These are phyloP conservation scores for Agrochola circellaris DNA, from an alignment of 2,888 invertebrate genomes.

Conservation along the genomic window DNA sequence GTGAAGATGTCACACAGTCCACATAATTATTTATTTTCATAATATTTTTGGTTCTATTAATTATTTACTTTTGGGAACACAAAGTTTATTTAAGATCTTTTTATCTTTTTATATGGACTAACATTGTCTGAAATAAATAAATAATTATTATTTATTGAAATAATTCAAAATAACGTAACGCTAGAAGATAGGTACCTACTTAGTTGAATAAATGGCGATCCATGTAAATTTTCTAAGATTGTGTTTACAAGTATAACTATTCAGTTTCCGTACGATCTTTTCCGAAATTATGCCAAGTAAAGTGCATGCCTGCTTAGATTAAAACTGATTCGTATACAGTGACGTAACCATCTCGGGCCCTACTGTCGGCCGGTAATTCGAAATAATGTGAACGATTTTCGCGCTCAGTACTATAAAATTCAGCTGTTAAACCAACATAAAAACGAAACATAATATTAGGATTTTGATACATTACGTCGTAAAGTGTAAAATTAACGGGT, in stretches of 20 bases:
- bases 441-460: constrained; percentile 61
- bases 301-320: background rate
- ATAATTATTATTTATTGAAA: too few relatives aligned
- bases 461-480: constrained; percentile 62
- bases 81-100: background rate
- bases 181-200: too few relatives aligned
- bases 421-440: constrained; percentile 60
- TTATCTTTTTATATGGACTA: too few relatives aligned
- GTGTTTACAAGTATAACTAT: background rate
- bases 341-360: background rate
- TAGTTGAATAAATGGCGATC: background rate
- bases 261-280: background rate
- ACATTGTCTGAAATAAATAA: too few relatives aligned
- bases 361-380: constrained; percentile 6
- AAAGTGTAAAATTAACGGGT: constrained; percentile 64
- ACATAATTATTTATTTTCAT: background rate
- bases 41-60: background rate
- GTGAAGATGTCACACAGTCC: background rate
- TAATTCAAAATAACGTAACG: background rate
- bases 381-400: constrained; percentile 40
- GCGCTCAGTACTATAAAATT: constrained; percentile 53
- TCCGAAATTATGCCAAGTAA: too few relatives aligned
- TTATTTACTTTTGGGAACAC: background rate
- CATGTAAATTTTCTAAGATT: background rate
- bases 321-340: background rate